Evolutionary conservation across 2,797 vertebrate genomes (phyloP).

Genomic region (Pelochelys cantorii): DNA sequence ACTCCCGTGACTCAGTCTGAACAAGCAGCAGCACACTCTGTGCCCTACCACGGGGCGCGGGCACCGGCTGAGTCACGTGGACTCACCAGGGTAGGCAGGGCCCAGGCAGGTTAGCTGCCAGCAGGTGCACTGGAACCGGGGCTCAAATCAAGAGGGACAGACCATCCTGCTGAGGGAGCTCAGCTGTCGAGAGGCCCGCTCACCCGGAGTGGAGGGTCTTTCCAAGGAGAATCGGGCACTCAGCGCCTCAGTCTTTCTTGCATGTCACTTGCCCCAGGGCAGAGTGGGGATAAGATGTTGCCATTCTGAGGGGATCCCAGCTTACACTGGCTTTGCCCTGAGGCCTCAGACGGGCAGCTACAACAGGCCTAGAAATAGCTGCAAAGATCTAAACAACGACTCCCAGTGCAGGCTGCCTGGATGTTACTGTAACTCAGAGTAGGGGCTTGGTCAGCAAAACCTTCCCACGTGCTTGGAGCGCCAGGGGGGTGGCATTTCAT

Average conservation of each 20-base stretch:
- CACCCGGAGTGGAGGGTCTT: too few relatives aligned
- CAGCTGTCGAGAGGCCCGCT: neutral
- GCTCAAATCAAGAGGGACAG: neutral
- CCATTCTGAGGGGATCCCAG: neutral
- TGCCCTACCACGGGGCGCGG: neutral
- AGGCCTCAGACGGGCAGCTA: neutral
- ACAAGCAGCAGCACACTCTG: conserved; percentile 20
- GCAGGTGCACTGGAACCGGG: neutral
- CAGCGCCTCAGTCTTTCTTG: neutral
- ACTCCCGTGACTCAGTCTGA: conserved; percentile 55
- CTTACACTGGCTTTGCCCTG: neutral
- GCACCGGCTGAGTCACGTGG: accelerated
- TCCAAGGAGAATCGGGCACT: neutral
- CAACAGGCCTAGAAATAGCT: neutral
- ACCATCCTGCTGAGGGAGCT: neutral
- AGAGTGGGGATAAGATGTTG: neutral
- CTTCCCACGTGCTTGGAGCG: accelerated
- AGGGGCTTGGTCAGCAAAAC: neutral
- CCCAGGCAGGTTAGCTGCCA: accelerated
- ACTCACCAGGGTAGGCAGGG: accelerated
- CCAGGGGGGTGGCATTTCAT: neutral
- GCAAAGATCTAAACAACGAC: neutral
- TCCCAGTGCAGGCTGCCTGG: neutral
- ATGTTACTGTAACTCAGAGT: neutral
- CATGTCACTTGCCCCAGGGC: neutral